Base-by-base conservation (phyloP, 2,113 vertebrate genomes). In the Mirza zaza region DNA sequence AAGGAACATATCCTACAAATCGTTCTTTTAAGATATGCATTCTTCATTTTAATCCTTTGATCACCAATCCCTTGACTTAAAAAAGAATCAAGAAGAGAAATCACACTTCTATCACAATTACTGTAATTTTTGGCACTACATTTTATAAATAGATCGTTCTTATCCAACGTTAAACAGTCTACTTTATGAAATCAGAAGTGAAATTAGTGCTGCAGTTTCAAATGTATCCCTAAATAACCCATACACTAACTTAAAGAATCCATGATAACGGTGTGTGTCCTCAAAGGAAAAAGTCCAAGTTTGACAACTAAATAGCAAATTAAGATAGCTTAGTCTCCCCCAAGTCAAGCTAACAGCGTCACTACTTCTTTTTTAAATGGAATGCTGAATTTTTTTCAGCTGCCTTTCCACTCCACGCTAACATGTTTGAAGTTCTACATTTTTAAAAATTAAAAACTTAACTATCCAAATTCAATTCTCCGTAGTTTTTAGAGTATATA, bases 21-120 rank as follows among this genome's bases (percentile, higher is more conserved):
- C 92, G 68, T 67, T 8, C 83, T 96, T 93, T 96, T 57, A 87
- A 93, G 90, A 21, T 73, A 79, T 81, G 36, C n/a, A 93, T 45
- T 93, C 42, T 86, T 95, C 65, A 82, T 85, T 96, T 93, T 96
- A 94, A 76, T 88, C 97, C 94, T 94, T 86, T 93, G 68, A 68
- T 89, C 63, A 17, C 91, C 93, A 25, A 82, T 90, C 57, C 68
- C n/a, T 97, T 96, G 29, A 81, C 48, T 70, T 90, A 6, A 80
- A 77, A 87, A 80, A 67, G n/a, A n/a, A n/a, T 55, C 1, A 75
- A 95, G 96, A 79, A 67, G 48, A 92, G 87, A 95, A 83, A 92
- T 94, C 94, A 90, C 34, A 91, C 86, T 96, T 96, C 39, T 91
- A 50, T 93, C 96, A 83, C 45, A 63, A 91, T 71, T 85, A 67